Base-by-base conservation (phyloP, 2,797 vertebrate species). In the Scomberomorus guttatus region DNA sequence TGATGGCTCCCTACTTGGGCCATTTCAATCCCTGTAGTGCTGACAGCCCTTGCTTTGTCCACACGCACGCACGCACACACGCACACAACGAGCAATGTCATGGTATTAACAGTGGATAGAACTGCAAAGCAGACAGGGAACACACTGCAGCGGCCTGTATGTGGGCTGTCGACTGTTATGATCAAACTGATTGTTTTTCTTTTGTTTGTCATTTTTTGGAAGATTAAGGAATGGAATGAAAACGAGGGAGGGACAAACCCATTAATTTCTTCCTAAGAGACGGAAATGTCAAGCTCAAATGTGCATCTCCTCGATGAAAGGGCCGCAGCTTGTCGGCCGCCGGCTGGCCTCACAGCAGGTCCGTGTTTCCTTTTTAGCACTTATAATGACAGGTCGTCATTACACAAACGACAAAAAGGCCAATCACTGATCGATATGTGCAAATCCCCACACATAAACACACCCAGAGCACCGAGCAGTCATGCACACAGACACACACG, bases 381-480 rank as follows among this genome's bases (percentile, higher is more conserved):
- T 62, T 24, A 3, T 81, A 72, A 87, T 61, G 82, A 86, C 84
- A 80, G 84, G 44, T 72, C 29, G 8, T 86, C 84, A 60, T 79
- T 81, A 87, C 42, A 34, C 69, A 15, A 48, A 83, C 5, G 55
- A 79, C 79, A 72, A 84, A 85, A 77, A 76, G 74, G 75, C 80
- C 83, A 51, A 90, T 92, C 66, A 6, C 2, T n/a, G 75, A 87
- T 90, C 81, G 2, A 91, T 89, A 61, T 5, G 61, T 50, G 83
- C 67, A 81, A 77, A 86, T 50, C 29, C n/a, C 8, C 4, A 0
- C 60, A 15, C 48, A 6, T 27, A 46, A 29, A 54, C 65, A 64
- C 70, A 55, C 65, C 2, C 37, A 0, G 25, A 52, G 54, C 71
- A 9, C 42, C 0, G 51, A 69, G 54, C 27, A 1, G 56, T 5